Evolutionary conservation across 2,797 vertebrate genomes (phyloP).

Genomic region (Sylvilagus floridanus): DNA sequence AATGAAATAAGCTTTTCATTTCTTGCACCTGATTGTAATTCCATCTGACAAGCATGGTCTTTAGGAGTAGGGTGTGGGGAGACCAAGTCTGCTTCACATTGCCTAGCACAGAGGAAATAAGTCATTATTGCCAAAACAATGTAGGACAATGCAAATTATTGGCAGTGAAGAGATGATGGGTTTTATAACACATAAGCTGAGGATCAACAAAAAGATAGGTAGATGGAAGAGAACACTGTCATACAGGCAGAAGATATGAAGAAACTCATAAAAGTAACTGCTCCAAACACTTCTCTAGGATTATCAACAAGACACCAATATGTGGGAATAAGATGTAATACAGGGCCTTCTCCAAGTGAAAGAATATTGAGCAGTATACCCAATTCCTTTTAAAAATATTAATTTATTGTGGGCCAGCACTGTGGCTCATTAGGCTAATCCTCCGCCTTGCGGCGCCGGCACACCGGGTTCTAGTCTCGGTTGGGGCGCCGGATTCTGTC

Average conservation of each 20-base stretch:
- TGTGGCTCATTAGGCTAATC: too few species aligned
- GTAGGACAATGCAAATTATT: background rate
- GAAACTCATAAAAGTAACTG: background rate
- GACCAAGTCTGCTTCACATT: background rate
- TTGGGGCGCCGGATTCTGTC: too few species aligned
- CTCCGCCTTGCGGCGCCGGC: too few species aligned
- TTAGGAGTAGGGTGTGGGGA: background rate
- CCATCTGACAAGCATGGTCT: background rate
- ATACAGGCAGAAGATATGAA: background rate
- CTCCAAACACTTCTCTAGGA: background rate
- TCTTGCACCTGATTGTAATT: background rate
- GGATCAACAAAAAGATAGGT: background rate
- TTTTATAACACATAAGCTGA: background rate
- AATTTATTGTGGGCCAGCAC: too few species aligned
- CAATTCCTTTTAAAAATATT: background rate
- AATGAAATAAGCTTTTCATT: background rate
- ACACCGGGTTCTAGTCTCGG: too few species aligned
- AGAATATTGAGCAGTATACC: background rate
- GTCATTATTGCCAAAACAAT: background rate
- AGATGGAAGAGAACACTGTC: background rate
- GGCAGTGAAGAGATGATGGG: background rate
- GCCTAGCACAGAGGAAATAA: background rate
- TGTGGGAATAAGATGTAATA: background rate
- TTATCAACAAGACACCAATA: background rate
- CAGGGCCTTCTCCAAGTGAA: background rate